These are phyloP conservation scores for Anolis sagrei DNA, from an alignment of 2,113 vertebrate species.

Conservation along the genomic window DNA sequence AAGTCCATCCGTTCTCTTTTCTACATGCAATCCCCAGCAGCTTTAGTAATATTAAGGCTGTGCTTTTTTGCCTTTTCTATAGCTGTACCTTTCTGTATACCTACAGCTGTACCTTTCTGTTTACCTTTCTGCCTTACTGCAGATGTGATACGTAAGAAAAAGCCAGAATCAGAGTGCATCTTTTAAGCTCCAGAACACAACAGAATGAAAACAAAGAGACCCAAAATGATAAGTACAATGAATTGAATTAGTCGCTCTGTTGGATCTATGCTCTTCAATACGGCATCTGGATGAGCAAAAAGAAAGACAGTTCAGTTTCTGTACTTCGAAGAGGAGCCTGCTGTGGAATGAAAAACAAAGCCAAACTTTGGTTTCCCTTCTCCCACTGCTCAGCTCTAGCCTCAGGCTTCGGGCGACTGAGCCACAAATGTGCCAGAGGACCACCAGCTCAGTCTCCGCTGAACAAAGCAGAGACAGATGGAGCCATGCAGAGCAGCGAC, in stretches of 20 bases:
- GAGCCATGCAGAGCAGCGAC: conserved; percentile 3
- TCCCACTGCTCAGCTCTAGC: conserved; percentile 7
- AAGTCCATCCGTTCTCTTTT: no score
- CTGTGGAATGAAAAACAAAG: conserved; percentile 45
- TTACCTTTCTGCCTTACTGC: no score
- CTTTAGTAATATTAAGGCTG: no score
- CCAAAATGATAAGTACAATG: background rate
- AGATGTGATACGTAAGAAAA: background rate
- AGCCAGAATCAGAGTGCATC: background rate
- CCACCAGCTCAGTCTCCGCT: conserved; percentile 22
- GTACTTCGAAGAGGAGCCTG: conserved; percentile 37
- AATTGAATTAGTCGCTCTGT: background rate
- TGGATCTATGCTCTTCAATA: background rate
- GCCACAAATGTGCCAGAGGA: conserved; percentile 29
- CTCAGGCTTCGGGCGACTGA: conserved; percentile 9
- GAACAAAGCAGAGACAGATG: conserved; percentile 35
- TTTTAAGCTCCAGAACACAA: rapidly evolving
- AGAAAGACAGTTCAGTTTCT: background rate
- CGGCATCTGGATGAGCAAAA: background rate
- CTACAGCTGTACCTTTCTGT: no score
- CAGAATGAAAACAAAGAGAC: rapidly evolving
- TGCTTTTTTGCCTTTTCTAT: no score
- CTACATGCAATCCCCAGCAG: no score
- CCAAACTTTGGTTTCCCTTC: conserved; percentile 3
- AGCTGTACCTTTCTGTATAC: no score